Percentiles rank a stretch among this genome's conserved stretches.
phyloP scores from a whole-genome alignment of 1,140 invertebrate genomes.

The Orius laevigatus region DNA sequence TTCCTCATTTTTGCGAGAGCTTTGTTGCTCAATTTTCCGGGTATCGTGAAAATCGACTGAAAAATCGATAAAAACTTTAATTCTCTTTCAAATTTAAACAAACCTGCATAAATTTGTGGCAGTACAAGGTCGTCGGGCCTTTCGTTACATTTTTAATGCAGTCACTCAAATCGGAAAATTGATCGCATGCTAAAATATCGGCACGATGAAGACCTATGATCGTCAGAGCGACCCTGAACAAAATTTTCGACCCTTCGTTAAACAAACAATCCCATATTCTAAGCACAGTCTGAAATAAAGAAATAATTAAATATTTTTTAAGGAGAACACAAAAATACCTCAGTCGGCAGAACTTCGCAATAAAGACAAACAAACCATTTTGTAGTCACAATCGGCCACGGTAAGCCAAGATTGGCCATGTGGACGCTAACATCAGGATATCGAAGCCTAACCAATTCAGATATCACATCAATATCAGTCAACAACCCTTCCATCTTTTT shows the following conservation, averaged over 20 bases:
- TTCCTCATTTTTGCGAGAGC: constrained; percentile 40
- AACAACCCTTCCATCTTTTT: constrained; percentile 73
- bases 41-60: constrained; percentile 61
- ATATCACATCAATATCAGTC: constrained; percentile 72
- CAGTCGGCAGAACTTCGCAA: constrained; percentile 77
- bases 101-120: constrained; percentile 75
- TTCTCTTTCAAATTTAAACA: too few relatives aligned
- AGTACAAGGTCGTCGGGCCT: constrained; percentile 52
- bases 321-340: constrained; percentile 32
- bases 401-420: constrained; percentile 54
- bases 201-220: constrained; percentile 56
- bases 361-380: constrained; percentile 92
- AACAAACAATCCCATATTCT: constrained; percentile 92
- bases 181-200: constrained; percentile 51
- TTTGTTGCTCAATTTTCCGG: constrained; percentile 39
- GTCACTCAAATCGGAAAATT: constrained; percentile 54
- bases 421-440: constrained; percentile 63
- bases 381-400: constrained; percentile 73
- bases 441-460: constrained; percentile 64
- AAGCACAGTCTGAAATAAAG: constrained; percentile 52
- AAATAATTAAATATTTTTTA: background rate
- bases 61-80: constrained; percentile 26
- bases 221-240: constrained; percentile 73
- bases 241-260: constrained; percentile 76
- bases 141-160: constrained; percentile 62